These are phyloP conservation scores for Psettodes erumei DNA, from an alignment of 2,113 vertebrate species.

Conservation along the genomic window DNA sequence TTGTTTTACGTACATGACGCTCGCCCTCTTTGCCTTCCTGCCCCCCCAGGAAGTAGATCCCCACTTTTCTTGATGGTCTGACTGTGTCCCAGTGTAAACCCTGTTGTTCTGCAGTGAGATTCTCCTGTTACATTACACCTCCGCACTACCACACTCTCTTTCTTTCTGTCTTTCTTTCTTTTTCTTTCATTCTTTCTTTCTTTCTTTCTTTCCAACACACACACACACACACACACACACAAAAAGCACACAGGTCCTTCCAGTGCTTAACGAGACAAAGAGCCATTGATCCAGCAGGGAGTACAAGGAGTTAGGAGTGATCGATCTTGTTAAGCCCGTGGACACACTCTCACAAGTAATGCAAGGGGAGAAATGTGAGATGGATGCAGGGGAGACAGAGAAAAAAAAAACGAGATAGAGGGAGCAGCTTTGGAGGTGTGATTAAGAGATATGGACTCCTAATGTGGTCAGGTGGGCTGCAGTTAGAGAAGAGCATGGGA, in stretches of 20 bases:
- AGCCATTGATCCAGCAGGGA: constrained; percentile 75
- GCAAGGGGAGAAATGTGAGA: constrained; percentile 36
- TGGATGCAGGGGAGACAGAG: constrained; percentile 18
- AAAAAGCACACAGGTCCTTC: constrained; percentile 27
- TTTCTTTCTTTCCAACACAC: constrained; percentile 7
- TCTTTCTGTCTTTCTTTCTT: constrained; percentile 13
- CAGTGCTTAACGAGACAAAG: constrained; percentile 69
- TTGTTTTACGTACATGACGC: constrained; percentile 18
- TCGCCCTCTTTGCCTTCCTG: constrained; percentile 27
- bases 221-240: constrained; percentile 27
- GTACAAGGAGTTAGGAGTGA: constrained; percentile 71
- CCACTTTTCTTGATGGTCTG: constrained; percentile 44
- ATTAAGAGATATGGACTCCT: constrained; percentile 39
- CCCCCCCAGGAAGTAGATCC: constrained; percentile 45
- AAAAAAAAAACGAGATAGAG: constrained; percentile 8
- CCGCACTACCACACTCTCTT: constrained; percentile 15
- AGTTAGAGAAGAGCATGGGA: not conserved
- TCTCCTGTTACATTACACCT: constrained; percentile 40
- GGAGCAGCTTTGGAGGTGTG: constrained; percentile 25
- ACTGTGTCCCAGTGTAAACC: constrained; percentile 61
- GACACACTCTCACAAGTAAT: constrained; percentile 53
- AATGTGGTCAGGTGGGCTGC: constrained; percentile 55
- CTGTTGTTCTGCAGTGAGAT: constrained; percentile 26
- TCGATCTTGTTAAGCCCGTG: constrained; percentile 70
- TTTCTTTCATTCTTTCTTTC: constrained; percentile 2